A percentile compares a stretch with the other conserved stretches of the same genome.
phyloP scores from a whole-genome alignment of 2,797 vertebrate genomes.

The Scomberomorus guttatus region DNA sequence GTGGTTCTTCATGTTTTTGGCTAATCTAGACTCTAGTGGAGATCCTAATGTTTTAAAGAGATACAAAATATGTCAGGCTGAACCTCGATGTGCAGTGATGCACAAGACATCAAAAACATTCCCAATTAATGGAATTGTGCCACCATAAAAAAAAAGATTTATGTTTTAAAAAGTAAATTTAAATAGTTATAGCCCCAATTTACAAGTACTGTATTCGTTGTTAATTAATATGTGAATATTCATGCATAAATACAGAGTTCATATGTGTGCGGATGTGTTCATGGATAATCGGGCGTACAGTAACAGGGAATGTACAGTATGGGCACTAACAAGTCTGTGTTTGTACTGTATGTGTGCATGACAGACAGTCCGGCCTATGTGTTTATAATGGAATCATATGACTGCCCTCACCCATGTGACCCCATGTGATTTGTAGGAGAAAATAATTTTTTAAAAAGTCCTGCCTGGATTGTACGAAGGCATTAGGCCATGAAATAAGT shows the following conservation, averaged over 20 bases:
- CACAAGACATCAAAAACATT: neutral
- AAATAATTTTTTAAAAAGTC: conserved; percentile 34
- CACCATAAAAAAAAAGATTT: no score
- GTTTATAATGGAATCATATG: conserved; percentile 69
- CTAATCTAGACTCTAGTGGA: neutral
- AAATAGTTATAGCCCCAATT: neutral
- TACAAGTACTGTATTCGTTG: neutral
- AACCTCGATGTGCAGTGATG: conserved; percentile 3
- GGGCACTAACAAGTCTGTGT: conserved; percentile 14
- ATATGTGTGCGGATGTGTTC: neutral
- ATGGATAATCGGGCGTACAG: neutral
- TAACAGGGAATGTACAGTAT: conserved; percentile 24
- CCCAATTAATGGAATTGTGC: no score
- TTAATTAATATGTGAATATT: neutral
- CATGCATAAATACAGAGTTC: neutral
- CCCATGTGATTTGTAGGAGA: conserved; percentile 64
- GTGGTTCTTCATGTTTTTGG: no score
- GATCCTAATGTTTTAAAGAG: neutral
- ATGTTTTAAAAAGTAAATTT: no score
- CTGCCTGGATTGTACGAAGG: conserved; percentile 18
- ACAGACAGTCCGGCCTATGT: conserved; percentile 20
- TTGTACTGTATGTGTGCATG: conserved; percentile 31
- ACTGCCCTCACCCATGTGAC: conserved; percentile 73
- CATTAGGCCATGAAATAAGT: conserved; percentile 46
- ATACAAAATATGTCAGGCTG: neutral